Evolutionary conservation across 2,888 invertebrate species (phyloP).

Genomic region (Trachelus troglodyta): DNA sequence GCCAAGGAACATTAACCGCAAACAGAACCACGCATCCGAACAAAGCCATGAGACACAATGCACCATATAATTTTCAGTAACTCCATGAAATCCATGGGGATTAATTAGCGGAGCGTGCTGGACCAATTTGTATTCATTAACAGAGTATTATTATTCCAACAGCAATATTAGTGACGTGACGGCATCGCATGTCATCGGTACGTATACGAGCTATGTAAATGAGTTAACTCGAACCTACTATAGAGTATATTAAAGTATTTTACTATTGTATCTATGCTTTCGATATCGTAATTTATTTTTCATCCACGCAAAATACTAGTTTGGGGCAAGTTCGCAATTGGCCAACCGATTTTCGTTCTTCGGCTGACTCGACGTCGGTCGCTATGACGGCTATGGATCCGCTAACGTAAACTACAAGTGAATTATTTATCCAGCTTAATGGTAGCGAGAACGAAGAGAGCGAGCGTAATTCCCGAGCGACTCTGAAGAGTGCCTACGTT

Average conservation of each 20-base stretch:
- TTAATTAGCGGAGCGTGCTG: slow-evolving; percentile 42
- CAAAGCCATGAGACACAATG: slow-evolving; percentile 4
- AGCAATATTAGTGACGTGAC: neutral
- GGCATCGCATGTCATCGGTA: neutral
- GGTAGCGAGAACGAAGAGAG: slow-evolving; percentile 55
- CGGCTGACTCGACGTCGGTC: too few species aligned
- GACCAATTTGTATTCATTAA: slow-evolving; percentile 48
- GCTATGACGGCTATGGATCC: neutral
- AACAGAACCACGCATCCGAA: neutral
- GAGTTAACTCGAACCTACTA: neutral
- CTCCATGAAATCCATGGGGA: slow-evolving; percentile 30
- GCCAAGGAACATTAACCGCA: neutral
- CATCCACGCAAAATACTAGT: neutral
- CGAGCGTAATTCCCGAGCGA: slow-evolving; percentile 54
- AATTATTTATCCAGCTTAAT: slow-evolving; percentile 62
- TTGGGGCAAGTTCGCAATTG: neutral
- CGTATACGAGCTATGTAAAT: neutral
- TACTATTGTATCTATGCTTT: neutral
- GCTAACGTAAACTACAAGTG: slow-evolving; percentile 59
- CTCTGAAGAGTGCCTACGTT: slow-evolving; percentile 33
- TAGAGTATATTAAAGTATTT: neutral
- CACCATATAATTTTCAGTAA: slow-evolving; percentile 34
- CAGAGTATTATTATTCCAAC: slow-evolving; percentile 47
- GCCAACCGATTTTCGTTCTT: neutral
- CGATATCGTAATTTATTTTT: neutral